Evolutionary conservation across 2,888 invertebrate species (phyloP).

Genomic region (Eupithecia tripunctaria): DNA sequence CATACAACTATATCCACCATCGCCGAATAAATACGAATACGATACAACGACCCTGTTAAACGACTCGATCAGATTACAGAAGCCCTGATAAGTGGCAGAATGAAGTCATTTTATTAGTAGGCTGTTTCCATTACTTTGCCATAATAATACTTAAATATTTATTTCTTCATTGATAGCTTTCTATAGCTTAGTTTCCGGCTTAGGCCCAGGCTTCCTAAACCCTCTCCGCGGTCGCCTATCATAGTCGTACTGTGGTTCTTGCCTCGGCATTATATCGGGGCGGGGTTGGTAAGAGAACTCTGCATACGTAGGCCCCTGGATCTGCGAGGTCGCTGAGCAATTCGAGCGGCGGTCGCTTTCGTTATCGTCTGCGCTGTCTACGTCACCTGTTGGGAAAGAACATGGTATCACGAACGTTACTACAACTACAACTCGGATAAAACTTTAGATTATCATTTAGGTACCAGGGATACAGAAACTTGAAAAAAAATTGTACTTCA

Average conservation of each 20-base stretch:
- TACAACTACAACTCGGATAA: not conserved
- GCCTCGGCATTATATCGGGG: constrained; percentile 47
- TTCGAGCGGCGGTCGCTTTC: constrained; percentile 81
- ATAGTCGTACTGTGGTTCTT: constrained; percentile 43
- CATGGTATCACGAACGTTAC: not conserved
- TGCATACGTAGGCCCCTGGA: constrained; percentile 56
- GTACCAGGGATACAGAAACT: no score
- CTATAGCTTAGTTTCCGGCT: constrained; percentile 85
- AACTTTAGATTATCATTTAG: no score
- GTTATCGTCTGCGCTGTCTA: constrained; percentile 92
- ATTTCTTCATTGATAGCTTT: not conserved
- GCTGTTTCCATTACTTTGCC: not conserved
- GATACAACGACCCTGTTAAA: no score
- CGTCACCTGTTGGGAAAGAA: constrained; percentile 85
- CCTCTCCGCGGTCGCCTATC: constrained; percentile 46
- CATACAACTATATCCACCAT: no score
- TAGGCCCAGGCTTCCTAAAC: constrained; percentile 66
- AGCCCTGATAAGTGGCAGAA: not conserved
- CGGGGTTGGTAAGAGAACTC: constrained; percentile 47
- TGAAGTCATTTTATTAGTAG: not conserved
- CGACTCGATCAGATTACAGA: no score
- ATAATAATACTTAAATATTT: not conserved
- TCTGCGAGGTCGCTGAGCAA: constrained; percentile 72
- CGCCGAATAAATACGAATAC: no score
- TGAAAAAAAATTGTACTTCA: no score